These are phyloP conservation scores for Perizoma affinitatum DNA, from an alignment of 2,888 invertebrate genomes.

Conservation along the genomic window DNA sequence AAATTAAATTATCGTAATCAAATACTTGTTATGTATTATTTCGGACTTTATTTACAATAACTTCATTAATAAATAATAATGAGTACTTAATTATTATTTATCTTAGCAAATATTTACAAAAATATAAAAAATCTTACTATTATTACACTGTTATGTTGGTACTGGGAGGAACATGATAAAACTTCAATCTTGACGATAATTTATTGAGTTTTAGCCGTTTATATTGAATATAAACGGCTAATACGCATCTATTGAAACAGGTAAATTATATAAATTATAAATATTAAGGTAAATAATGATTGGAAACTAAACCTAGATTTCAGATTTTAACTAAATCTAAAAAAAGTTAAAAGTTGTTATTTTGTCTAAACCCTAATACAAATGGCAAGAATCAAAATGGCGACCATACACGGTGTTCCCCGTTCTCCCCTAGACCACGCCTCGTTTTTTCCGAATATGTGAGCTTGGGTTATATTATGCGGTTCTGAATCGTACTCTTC, in stretches of 20 bases:
- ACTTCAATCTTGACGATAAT: neutral
- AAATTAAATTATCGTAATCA: slow-evolving; percentile 74
- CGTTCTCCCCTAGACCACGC: slow-evolving; percentile 27
- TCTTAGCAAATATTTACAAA: too few species aligned
- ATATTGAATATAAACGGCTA: too few species aligned
- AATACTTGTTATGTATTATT: slow-evolving; percentile 36
- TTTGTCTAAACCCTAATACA: slow-evolving; percentile 27
- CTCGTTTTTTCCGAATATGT: slow-evolving; percentile 52
- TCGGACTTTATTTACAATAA: slow-evolving; percentile 13
- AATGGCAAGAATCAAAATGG: slow-evolving; percentile 49
- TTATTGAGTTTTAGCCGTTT: too few species aligned
- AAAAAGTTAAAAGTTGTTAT: too few species aligned
- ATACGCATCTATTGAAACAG: too few species aligned
- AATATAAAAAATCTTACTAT: too few species aligned
- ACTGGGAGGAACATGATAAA: neutral
- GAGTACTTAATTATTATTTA: too few species aligned
- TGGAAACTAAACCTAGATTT: too few species aligned
- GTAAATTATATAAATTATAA: too few species aligned
- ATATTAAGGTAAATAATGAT: too few species aligned
- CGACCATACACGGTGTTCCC: slow-evolving; percentile 36
- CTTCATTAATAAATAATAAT: neutral
- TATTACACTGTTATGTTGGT: too few species aligned
- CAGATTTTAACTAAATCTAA: too few species aligned
- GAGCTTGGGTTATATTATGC: slow-evolving; percentile 66
- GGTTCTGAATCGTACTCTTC: slow-evolving; percentile 63